Evolutionary conservation across 2,113 vertebrate species (phyloP), one percentile per base, ranked within the genome.

Genomic region (Toxostoma redivivum): DNA sequence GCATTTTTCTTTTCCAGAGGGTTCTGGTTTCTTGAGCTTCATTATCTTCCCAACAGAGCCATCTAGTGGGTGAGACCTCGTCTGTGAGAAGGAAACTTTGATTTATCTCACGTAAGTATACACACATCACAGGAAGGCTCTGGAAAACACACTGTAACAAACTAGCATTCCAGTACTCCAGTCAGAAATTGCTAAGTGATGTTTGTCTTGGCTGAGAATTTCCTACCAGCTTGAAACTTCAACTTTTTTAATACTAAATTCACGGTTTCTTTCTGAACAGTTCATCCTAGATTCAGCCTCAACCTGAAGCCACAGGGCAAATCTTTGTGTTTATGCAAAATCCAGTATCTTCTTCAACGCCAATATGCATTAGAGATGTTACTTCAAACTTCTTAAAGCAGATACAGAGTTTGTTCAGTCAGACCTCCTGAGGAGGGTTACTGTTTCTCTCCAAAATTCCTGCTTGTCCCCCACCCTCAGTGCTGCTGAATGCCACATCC

Each of bases 41-140:
- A 77, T 86, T 81, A 53, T 40, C 78, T 84, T 73, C 16, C 66
- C 38, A 18, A 48, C 44, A 90, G 85, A 83, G 96, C 94, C 95
- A 93, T 58, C 95, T 95, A 94, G 90, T 53, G 93, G 95, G 28
- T 10, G 42, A 61, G 17, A 35, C 4, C 17, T 22, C 3, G 0
- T 35, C 20, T 60, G 31, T 9, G 24, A 33, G 64, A 35, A 38
- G 45, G 64, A 44, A 37, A 51, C 33, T 16, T 4, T 25, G 10
- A 12, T 50, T 73, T 35, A 5, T 61, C 30, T 2, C 40, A 8
- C 17, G 1, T 8, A 38, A 77, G 15, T 15, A 24, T 17, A 42
- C 19, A 48, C 3, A 3, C 6, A 31, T 14, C 1, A 1, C 25
- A 37, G 0, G 0, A 3, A 60, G 24, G 31, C 37, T n/a, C 69